Evolutionary conservation across 2,113 vertebrate species (phyloP), one percentile per base, ranked within the genome.

Genomic region (Cottus gobio): DNA sequence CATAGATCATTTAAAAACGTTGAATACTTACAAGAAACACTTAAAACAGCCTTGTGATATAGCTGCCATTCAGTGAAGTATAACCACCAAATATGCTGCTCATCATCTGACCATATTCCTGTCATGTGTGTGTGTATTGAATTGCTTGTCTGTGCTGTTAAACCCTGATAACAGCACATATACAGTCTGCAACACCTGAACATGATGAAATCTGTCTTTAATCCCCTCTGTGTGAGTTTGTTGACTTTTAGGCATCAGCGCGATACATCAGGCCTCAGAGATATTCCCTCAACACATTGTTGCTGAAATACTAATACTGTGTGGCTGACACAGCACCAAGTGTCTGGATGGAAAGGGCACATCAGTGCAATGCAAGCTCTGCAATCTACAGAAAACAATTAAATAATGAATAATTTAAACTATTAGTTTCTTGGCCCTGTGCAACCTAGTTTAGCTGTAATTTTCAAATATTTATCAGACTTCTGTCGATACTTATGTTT

Each of bases 321-420:
- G 50, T 36, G 54, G 28, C 77, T 80, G 72, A 64, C 70, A 71
- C 52, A 66, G 64, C 69, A 73, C 46, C 26, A 9, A 6, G 78
- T 44, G 58, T 36, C 79, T 52, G 24, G 68, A 86, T 73, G 34
- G 60, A 77, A 76, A 61, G 28, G 18, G 20, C 30, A 71, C 54
- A 83, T 74, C 69, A 67, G 31, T 52, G 63, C 68, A 73, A 26
- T 28, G 30, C 68, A 48, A 77, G 48, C 26, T 60, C 46, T 37
- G 57, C 54, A 63, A 76, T 80, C 61, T 57, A 24, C 13, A 36
- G 61, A 76, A 65, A 70, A 79, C 79, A 31, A 50, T 26, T 34
- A 4, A 34, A 34, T 34, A 34, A 34, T 34, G 4, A 34, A 34
- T 34, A 6, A 34, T 3, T 3, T 31, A 31, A 31, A 31, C 30